These are phyloP conservation scores for Phataginus tetradactyla DNA, from an alignment of 2,797 vertebrate species.

Conservation along the genomic window DNA sequence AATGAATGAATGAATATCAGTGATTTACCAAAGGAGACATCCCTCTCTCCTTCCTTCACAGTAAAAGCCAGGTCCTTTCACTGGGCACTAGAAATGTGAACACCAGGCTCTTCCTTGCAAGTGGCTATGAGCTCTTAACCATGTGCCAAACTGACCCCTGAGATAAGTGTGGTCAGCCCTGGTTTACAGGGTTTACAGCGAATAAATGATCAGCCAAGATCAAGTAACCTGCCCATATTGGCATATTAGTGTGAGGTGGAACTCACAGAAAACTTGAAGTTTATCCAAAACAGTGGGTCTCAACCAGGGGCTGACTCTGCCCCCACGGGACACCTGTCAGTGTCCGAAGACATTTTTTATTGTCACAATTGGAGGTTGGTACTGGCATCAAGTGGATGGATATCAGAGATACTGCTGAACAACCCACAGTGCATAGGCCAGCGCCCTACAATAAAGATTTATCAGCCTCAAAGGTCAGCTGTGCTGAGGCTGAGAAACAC, in stretches of 20 bases:
- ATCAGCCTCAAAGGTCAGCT: neutral
- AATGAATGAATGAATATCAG: neutral
- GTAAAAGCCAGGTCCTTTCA: neutral
- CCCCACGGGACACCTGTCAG: neutral
- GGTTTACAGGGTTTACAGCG: neutral
- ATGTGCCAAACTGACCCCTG: neutral
- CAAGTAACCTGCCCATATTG: neutral
- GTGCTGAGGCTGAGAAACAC: neutral
- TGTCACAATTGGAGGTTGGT: neutral
- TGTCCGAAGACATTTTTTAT: neutral
- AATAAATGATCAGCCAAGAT: neutral
- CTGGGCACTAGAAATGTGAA: neutral
- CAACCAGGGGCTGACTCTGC: neutral
- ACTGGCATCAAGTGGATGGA: neutral
- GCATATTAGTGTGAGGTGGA: neutral
- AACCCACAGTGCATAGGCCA: neutral
- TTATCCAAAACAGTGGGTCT: neutral
- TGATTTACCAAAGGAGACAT: neutral
- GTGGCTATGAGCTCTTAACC: neutral
- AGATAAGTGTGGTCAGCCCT: neutral
- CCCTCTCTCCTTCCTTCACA: neutral
- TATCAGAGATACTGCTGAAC: neutral
- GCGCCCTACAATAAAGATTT: neutral
- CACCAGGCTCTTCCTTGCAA: neutral
- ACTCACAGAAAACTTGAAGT: neutral